Evolutionary conservation across 2,888 invertebrate species (phyloP), one percentile per base, ranked within the genome.

Genomic region (Lucinisca nassula): DNA sequence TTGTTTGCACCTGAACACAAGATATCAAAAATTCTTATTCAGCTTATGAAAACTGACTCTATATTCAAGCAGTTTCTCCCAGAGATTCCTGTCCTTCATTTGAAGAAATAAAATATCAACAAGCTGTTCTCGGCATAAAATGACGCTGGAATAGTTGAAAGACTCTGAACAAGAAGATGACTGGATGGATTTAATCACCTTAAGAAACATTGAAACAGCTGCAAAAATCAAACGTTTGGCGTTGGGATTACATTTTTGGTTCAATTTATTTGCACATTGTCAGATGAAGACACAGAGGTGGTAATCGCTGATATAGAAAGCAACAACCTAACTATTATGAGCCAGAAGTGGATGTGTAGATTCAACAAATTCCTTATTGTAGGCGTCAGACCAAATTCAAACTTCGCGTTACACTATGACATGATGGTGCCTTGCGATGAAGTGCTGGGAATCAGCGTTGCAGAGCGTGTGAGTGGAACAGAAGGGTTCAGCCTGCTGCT

Each of bases 1-100:
- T 35, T 88, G 0, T 88, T 86, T 85, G 88, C 81, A 17, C 84
- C 85, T 27, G 90, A 88, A 37, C 79, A 88, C 49, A 90, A 90
- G 55, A 84, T 88, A 35, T 81, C 84, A 35, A 72, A 61, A 17
- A 81, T 81, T 32, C 32, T 89, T 21, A 38, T 88, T 8, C 83
- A 75, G 49, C 72, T 90, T 0, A 61, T 38, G 67, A 40, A 87
- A 55, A 45, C 35, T 0, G 38, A 79, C 32, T 51, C 14, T n/a
- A 74, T 61, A 38, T 85, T 67, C 55, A 32, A 82, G 21, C 58
- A 32, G 12, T 89, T 89, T 75, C 58, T 88, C 0, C 82, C 85
- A 14, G 86, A 89, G 38, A 86, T 84, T 70, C 89, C 85, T 21
- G 0, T 35, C 0, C 58, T 89, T 8, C 89, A 89, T 40, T 51